Evolutionary conservation across 2,797 vertebrate genomes (phyloP).

Genomic region (Menidia menidia): DNA sequence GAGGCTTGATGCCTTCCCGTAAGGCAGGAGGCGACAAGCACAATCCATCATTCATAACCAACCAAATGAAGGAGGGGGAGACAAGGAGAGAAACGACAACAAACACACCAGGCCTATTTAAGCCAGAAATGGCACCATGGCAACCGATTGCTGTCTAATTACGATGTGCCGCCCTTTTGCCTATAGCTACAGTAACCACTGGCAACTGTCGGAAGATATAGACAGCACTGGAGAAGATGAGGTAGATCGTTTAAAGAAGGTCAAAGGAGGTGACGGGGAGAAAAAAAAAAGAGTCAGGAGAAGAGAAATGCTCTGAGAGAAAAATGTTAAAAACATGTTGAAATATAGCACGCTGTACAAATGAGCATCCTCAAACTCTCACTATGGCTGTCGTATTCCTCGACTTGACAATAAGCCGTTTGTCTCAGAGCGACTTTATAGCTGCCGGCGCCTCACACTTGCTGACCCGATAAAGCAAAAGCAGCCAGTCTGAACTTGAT

Average conservation of each 20-base stretch:
- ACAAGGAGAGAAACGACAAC: constrained; percentile 74
- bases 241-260: constrained; percentile 73
- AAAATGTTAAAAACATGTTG: constrained; percentile 23
- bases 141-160: constrained; percentile 88
- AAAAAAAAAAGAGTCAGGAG: constrained; percentile 18
- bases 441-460: constrained; percentile 56
- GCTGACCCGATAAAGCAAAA: constrained; percentile 42
- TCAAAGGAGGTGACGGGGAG: constrained; percentile 47
- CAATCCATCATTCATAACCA: constrained; percentile 78
- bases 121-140: constrained; percentile 79
- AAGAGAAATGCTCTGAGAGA: constrained; percentile 60
- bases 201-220: constrained; percentile 77
- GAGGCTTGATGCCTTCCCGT: constrained; percentile 70
- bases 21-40: constrained; percentile 66
- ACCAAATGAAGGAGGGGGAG: constrained; percentile 34
- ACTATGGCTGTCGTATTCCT: constrained; percentile 23
- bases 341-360: constrained; percentile 11
- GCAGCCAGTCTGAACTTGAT: constrained; percentile 70
- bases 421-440: constrained; percentile 45
- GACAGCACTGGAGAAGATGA: constrained; percentile 73
- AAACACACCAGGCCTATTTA: constrained; percentile 83
- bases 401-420: constrained; percentile 44
- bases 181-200: constrained; percentile 80
- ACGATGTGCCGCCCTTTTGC: constrained; percentile 74
- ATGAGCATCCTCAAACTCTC: constrained; percentile 21